A percentile compares a stretch with the other conserved stretches of the same genome.
Conservation (phyloP, 2,797 vertebrate genomes). For the Sus cebifrons region DNA sequence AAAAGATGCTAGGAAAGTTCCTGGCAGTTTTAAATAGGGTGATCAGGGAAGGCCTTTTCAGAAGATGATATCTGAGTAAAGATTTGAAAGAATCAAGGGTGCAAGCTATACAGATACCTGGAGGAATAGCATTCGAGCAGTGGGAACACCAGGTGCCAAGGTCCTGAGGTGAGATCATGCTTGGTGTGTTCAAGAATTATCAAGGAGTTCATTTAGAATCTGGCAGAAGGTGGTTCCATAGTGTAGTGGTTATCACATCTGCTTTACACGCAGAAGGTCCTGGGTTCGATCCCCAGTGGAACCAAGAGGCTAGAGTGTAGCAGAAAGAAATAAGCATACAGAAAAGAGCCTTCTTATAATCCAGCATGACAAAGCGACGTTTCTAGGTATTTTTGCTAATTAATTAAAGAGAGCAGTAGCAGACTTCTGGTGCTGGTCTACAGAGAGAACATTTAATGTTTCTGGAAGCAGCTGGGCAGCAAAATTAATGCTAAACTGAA, state of each 20-base stretch:
- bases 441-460: background rate
- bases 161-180: background rate
- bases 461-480: background rate
- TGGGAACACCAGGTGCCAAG: background rate
- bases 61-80: background rate
- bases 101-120: background rate
- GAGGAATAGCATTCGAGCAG: background rate
- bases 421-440: background rate
- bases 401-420: background rate
- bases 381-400: background rate
- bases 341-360: background rate
- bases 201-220: background rate
- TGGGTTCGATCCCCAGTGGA: background rate
- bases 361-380: background rate
- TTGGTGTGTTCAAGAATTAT: background rate
- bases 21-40: background rate
- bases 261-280: background rate
- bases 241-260: background rate
- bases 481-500: background rate
- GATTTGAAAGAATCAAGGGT: background rate
- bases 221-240: background rate
- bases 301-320: background rate
- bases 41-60: background rate
- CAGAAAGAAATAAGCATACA: background rate
- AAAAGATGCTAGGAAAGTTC: background rate